Evolutionary conservation across 2,888 invertebrate genomes (phyloP).

Genomic region (Syrista parreyssii): DNA sequence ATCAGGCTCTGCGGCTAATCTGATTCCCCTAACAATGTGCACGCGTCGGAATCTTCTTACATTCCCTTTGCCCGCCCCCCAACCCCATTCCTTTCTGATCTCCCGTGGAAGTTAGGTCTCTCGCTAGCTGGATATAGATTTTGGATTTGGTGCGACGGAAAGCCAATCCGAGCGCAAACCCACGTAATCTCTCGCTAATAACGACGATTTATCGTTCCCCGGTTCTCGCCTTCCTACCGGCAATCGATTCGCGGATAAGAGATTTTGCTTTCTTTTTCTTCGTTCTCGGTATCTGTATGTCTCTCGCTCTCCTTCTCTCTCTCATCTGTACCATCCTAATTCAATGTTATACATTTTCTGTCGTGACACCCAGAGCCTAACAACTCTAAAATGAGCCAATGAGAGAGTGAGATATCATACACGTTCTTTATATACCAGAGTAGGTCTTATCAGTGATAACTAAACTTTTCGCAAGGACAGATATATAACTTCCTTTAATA

Average conservation of each 20-base stretch:
- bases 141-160: conserved; percentile 52
- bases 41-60: conserved; percentile 67
- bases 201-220: conserved; percentile 63
- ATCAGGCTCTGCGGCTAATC: conserved; percentile 64
- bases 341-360: conserved; percentile 27
- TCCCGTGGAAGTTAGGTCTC: conserved; percentile 15
- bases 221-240: conserved; percentile 18
- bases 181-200: conserved; percentile 65
- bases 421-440: not conserved
- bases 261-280: conserved; percentile 16
- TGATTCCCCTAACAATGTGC: conserved; percentile 66
- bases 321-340: conserved; percentile 8
- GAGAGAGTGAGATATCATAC: not conserved
- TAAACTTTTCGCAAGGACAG: not conserved
- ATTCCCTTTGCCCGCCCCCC: conserved; percentile 36
- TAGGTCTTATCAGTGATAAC: not conserved
- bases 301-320: conserved; percentile 16
- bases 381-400: not conserved
- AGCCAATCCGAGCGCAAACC: conserved; percentile 53
- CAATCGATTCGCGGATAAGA: conserved; percentile 30
- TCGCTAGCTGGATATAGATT: conserved; percentile 52
- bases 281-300: not conserved
- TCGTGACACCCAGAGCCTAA: not conserved
- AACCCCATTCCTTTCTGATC: conserved; percentile 10
- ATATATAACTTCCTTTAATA: not conserved